These are phyloP conservation scores for Mycalesis mineus DNA, from an alignment of 2,888 invertebrate species.

Conservation along the genomic window DNA sequence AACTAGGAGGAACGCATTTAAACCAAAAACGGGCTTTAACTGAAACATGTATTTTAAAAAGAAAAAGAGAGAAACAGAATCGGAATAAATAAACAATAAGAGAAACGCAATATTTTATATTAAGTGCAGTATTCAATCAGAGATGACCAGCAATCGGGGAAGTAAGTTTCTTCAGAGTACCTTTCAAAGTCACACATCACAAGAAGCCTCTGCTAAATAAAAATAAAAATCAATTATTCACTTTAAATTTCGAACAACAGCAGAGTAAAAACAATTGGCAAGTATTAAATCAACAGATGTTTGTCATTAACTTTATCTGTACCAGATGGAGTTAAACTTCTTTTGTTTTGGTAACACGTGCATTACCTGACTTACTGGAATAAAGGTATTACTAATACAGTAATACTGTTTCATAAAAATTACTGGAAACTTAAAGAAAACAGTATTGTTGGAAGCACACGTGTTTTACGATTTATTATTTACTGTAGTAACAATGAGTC, in stretches of 20 bases:
- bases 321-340: constrained; percentile 16
- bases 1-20: no score
- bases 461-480: constrained; percentile 21
- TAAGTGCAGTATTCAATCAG: no score
- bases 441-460: constrained; percentile 19
- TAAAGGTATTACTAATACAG: constrained; percentile 12
- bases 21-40: no score
- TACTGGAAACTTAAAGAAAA: neutral
- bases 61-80: no score
- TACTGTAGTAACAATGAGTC: no score
- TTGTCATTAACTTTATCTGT: constrained; percentile 19
- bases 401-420: constrained; percentile 11
- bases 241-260: neutral
- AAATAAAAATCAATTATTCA: neutral
- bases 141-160: no score
- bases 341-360: constrained; percentile 24
- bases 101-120: no score
- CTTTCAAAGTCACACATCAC: no score
- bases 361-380: constrained; percentile 22
- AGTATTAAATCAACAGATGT: constrained; percentile 17
- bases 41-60: no score
- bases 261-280: neutral
- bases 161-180: no score
- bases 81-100: no score
- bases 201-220: no score